phyloP scores from a whole-genome alignment of 2,113 vertebrate genomes.

The Triplophysa rosa region DNA sequence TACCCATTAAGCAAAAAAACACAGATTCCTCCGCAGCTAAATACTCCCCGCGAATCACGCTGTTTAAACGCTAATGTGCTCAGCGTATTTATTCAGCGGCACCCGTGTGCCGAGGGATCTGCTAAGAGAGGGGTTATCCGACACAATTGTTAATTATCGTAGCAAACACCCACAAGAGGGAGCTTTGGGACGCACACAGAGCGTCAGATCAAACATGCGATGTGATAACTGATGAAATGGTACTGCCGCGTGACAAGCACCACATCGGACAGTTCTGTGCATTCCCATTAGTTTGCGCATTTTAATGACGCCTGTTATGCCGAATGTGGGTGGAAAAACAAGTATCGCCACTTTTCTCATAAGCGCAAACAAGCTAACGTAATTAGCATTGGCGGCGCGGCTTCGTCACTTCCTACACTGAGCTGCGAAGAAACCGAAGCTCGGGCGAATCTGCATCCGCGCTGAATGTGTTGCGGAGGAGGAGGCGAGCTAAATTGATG shows the following conservation, averaged over 20 bases:
- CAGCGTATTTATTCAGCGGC: conserved; percentile 22
- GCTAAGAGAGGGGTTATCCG: conserved; percentile 35
- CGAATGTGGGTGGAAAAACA: neutral
- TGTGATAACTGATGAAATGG: conserved; percentile 18
- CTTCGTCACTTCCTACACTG: conserved; percentile 18
- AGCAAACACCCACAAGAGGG: conserved; percentile 43
- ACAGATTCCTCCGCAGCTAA: conserved; percentile 16
- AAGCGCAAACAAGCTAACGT: neutral
- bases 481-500: conserved; percentile 24
- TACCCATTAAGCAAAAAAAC: neutral
- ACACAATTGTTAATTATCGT: conserved; percentile 51
- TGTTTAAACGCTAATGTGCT: conserved; percentile 39
- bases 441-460: neutral
- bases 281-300: conserved; percentile 19
- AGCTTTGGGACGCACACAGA: conserved; percentile 31
- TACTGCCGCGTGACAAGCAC: conserved; percentile 30
- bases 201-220: conserved; percentile 47
- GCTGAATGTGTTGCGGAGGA: conserved; percentile 26
- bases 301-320: conserved; percentile 21
- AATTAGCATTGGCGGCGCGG: neutral
- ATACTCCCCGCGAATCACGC: conserved; percentile 19
- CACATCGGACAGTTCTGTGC: conserved; percentile 33
- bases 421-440: neutral
- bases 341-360: conserved; percentile 28
- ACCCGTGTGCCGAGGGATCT: conserved; percentile 8